phyloP scores from a whole-genome alignment of 2,113 vertebrate species.

The Tympanuchus pallidicinctus region DNA sequence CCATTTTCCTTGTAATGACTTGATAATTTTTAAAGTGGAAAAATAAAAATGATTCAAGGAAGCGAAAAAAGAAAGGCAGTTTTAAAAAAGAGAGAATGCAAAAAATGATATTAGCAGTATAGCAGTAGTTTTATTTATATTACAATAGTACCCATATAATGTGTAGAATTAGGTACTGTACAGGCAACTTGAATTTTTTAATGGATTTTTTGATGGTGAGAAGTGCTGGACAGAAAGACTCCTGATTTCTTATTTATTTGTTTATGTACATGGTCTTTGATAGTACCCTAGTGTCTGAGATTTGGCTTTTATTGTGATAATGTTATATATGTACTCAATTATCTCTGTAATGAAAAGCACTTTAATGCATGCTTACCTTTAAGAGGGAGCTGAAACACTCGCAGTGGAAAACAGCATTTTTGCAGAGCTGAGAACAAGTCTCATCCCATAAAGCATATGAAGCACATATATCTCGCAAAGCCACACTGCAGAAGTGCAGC shows the following conservation, averaged over 20 bases:
- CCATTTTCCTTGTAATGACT: constrained; percentile 30
- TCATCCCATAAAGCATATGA: not conserved
- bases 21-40: constrained; percentile 19
- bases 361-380: constrained; percentile 5
- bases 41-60: not conserved
- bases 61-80: not conserved
- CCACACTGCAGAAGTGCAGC: not conserved
- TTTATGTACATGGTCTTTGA: constrained; percentile 3
- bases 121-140: not conserved
- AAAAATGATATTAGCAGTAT: not conserved
- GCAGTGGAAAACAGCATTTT: not conserved
- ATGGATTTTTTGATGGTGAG: not conserved
- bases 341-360: not conserved
- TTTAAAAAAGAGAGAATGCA: not conserved
- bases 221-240: not conserved
- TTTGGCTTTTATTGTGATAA: constrained; percentile 42
- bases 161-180: not conserved
- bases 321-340: constrained; percentile 15
- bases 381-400: not conserved
- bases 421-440: not conserved
- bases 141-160: not conserved
- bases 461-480: not conserved
- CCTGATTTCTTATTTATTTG: not conserved
- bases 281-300: not conserved
- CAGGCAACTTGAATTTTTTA: not conserved